Evolutionary conservation across 2,797 vertebrate genomes (phyloP).

Genomic region (Buceros bicornis): DNA sequence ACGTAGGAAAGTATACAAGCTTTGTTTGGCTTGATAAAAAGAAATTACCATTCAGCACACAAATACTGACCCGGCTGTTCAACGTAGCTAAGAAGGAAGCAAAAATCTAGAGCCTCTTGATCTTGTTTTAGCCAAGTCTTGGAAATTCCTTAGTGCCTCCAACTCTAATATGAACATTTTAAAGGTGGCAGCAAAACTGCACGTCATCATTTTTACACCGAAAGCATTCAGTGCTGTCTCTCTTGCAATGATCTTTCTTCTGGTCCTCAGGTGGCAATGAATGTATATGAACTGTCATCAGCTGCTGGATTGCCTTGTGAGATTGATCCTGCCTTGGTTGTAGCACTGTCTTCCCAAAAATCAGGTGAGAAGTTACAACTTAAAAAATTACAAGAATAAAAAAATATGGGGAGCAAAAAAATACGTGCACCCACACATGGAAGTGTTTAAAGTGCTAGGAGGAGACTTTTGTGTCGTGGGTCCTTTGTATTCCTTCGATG

Average conservation of each 20-base stretch:
- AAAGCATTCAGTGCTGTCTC: background rate
- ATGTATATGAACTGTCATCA: constrained; percentile 97
- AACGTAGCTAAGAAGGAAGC: background rate
- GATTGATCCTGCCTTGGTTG: constrained; percentile 96
- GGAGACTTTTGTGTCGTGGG: background rate
- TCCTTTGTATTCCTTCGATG: background rate
- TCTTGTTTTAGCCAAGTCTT: background rate
- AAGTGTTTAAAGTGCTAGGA: background rate
- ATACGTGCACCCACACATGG: background rate
- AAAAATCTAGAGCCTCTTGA: background rate
- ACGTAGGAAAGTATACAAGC: background rate
- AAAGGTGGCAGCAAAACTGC: background rate
- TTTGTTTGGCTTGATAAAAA: background rate
- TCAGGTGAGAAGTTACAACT: constrained; percentile 84
- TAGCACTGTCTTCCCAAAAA: constrained; percentile 96
- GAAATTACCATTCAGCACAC: background rate
- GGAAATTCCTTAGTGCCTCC: background rate
- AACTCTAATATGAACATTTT: background rate
- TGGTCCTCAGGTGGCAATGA: constrained; percentile 94
- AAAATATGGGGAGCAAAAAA: background rate
- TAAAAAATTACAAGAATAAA: background rate
- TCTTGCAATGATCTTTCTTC: background rate
- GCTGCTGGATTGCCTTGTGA: constrained; percentile 96
- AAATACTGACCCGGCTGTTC: background rate
- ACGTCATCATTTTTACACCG: background rate